Percentiles rank a stretch among this genome's conserved stretches.
Conservation (phyloP, 2,113 vertebrate genomes). For the Lepus americanus region DNA sequence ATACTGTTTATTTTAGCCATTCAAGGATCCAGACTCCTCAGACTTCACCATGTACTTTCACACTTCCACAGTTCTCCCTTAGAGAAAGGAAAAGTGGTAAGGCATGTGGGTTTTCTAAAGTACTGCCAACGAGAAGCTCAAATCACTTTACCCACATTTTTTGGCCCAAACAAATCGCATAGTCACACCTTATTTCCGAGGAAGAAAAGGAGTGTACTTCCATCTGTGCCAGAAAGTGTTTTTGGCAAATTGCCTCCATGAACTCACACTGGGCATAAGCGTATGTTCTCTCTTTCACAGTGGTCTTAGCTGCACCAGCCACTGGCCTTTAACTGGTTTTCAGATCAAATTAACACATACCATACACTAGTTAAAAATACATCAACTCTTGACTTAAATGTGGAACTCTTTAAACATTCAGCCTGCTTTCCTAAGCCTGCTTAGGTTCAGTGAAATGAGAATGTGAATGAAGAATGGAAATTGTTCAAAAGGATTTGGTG, state of each 20-base stretch:
- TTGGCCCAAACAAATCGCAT: not conserved
- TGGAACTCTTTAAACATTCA: not conserved
- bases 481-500: not conserved
- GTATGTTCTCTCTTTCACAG: not conserved
- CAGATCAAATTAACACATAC: conserved; percentile 25
- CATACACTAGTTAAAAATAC: not conserved
- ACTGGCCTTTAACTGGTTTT: conserved; percentile 13
- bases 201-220: not conserved
- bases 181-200: not conserved
- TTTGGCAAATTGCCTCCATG: not conserved
- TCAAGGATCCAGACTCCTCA: not conserved
- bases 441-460: not conserved
- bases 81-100: not conserved
- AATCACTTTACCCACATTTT: not conserved
- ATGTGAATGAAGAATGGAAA: conserved; percentile 64
- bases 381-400: not conserved
- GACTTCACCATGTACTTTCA: not conserved
- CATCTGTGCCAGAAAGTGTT: not conserved
- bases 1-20: not conserved
- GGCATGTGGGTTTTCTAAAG: not conserved
- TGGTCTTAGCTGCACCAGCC: not conserved
- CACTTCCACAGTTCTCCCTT: not conserved
- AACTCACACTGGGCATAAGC: not conserved
- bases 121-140: not conserved
- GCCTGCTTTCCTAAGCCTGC: not conserved